Percentiles rank a stretch among this genome's conserved stretches.
phyloP scores from a whole-genome alignment of 2,888 invertebrate species.

The Caenorhabditis wallacei region DNA sequence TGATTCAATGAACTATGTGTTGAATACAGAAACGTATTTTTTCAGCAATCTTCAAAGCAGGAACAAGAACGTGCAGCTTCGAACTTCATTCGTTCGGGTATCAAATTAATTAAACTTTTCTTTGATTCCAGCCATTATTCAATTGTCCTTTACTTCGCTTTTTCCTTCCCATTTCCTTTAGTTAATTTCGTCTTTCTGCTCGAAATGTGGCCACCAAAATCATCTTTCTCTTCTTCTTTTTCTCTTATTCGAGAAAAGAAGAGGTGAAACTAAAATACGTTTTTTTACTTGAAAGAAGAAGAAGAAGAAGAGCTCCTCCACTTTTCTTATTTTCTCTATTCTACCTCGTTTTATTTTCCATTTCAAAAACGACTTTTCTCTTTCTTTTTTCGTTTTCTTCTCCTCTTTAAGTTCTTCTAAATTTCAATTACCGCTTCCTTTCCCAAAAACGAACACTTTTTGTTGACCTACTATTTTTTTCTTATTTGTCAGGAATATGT shows the following conservation, averaged over 20 bases:
- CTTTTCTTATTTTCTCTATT: constrained; percentile 13
- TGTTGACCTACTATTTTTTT: not conserved
- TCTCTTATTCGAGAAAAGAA: constrained; percentile 20
- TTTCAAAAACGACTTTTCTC: constrained; percentile 21
- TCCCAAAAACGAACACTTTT: constrained; percentile 16
- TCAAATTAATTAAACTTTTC: not conserved
- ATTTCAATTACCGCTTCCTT: constrained; percentile 14
- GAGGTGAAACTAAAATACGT: constrained; percentile 49
- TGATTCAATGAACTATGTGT: no score
- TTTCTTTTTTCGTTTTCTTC: not conserved
- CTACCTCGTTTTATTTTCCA: constrained; percentile 17
- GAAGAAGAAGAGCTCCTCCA: constrained; percentile 11
- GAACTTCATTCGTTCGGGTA: not conserved
- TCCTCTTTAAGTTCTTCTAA: not conserved
- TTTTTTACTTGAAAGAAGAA: constrained; percentile 45
- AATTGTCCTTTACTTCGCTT: not conserved
- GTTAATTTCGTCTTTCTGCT: not conserved
- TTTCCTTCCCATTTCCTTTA: constrained; percentile 16
- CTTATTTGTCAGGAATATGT: constrained; percentile 5
- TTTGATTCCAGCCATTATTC: not conserved
- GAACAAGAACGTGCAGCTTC: not conserved
- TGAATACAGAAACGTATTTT: no score
- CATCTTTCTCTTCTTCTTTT: constrained; percentile 35
- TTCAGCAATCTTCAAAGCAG: not conserved
- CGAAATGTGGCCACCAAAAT: constrained; percentile 39